Conservation (phyloP, 1,140 invertebrate genomes). For the Drosophila asahinai region DNA sequence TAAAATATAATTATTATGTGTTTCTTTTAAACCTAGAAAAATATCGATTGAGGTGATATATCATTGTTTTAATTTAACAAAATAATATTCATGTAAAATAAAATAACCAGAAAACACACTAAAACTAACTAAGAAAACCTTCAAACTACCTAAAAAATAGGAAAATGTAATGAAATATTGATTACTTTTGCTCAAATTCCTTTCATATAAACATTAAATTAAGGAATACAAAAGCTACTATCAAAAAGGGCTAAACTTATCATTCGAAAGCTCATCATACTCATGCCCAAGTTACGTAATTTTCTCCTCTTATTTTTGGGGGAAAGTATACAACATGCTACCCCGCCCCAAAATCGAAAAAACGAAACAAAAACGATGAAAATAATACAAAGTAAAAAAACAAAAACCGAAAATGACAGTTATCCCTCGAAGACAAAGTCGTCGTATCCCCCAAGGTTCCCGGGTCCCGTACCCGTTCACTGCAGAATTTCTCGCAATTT, state of each 20-base stretch:
- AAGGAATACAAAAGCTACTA: no score
- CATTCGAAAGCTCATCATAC: slow-evolving; percentile 1
- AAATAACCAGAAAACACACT: not conserved
- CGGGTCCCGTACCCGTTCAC: not conserved
- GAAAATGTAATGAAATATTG: no score
- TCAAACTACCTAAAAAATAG: no score
- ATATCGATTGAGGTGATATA: no score
- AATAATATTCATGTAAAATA: no score
- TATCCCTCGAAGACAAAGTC: slow-evolving; percentile 32
- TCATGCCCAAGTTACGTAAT: slow-evolving; percentile 6
- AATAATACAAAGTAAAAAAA: not conserved
- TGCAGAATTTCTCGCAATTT: slow-evolving; percentile 38
- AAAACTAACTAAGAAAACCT: no score
- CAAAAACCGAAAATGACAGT: slow-evolving; percentile 29
- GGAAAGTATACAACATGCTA: slow-evolving; percentile 21
- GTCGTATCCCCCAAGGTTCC: slow-evolving; percentile 25
- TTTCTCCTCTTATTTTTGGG: slow-evolving; percentile 1
- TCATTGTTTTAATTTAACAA: no score
- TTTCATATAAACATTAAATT: not conserved
- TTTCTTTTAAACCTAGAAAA: no score
- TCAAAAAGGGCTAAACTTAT: not conserved
- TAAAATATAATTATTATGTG: no score
- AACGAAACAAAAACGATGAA: not conserved
- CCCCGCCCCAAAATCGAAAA: slow-evolving; percentile 4
- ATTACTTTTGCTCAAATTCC: not conserved